phyloP scores from a whole-genome alignment of 2,888 invertebrate species.

The Diarsia rubi region DNA sequence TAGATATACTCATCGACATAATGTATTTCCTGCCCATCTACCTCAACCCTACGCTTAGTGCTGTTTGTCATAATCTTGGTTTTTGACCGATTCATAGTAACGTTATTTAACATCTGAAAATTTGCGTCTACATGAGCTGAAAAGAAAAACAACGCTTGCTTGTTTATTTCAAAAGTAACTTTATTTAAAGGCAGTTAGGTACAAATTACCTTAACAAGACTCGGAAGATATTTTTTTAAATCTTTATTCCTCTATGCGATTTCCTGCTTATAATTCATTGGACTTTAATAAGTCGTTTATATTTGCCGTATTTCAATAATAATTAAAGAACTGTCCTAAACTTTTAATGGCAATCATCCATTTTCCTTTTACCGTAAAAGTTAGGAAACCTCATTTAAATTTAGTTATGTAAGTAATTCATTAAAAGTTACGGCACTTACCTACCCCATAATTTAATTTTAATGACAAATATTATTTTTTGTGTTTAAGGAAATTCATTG shows the following conservation, averaged over 20 bases:
- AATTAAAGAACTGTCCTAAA: slow-evolving; percentile 47
- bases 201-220: not conserved
- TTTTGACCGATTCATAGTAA: too few relatives aligned
- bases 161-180: slow-evolving; percentile 6
- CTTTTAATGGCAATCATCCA: slow-evolving; percentile 43
- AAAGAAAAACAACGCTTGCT: not conserved
- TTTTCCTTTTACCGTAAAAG: slow-evolving; percentile 31
- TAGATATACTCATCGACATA: too few relatives aligned
- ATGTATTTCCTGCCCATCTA: too few relatives aligned
- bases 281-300: slow-evolving; percentile 45
- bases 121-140: not conserved
- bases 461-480: slow-evolving; percentile 32
- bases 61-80: too few relatives aligned
- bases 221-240: not conserved
- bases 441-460: slow-evolving; percentile 32
- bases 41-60: too few relatives aligned
- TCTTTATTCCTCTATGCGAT: slow-evolving; percentile 10
- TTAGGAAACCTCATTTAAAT: slow-evolving; percentile 30
- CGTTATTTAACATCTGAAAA: not conserved
- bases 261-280: slow-evolving; percentile 40
- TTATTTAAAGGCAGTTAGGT: not conserved
- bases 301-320: slow-evolving; percentile 54
- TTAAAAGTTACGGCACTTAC: slow-evolving; percentile 43
- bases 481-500: slow-evolving; percentile 16
- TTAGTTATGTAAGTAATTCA: slow-evolving; percentile 25